A percentile compares a stretch with the other conserved stretches of the same genome.
Evolutionary conservation across 2,888 invertebrate genomes (phyloP).

Genomic region (Podotricha telesiphe): DNA sequence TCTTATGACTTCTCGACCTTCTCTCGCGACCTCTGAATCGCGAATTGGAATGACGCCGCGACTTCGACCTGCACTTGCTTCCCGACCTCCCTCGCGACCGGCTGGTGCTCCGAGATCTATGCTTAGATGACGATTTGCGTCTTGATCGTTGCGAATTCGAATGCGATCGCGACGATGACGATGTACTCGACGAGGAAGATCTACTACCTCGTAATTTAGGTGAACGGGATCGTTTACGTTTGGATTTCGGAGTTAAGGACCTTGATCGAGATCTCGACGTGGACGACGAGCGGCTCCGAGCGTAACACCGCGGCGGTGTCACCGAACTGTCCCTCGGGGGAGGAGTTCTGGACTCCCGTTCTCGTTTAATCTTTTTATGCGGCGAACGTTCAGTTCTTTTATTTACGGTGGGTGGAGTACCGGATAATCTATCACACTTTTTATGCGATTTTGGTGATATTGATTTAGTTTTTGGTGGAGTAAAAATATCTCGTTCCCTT

Average conservation of each 20-base stretch:
- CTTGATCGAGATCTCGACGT: conserved; percentile 64
- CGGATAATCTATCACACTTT: conserved; percentile 57
- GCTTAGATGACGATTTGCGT: conserved; percentile 52
- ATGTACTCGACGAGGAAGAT: conserved; percentile 52
- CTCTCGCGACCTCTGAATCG: conserved; percentile 47
- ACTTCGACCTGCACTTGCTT: conserved; percentile 47
- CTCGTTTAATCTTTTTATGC: conserved; percentile 56
- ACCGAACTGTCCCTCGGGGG: conserved; percentile 62
- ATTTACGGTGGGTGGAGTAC: conserved; percentile 59
- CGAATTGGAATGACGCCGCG: conserved; percentile 47
- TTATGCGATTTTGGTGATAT: conserved; percentile 55
- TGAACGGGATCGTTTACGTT: conserved; percentile 51
- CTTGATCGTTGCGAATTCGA: conserved; percentile 53
- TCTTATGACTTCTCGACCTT: conserved; percentile 52
- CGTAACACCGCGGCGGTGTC: conserved; percentile 74
- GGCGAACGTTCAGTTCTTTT: conserved; percentile 58
- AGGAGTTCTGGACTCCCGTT: conserved; percentile 53
- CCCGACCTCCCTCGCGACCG: conserved; percentile 57
- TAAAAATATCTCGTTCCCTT: conserved; percentile 51
- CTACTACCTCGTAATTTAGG: conserved; percentile 49
- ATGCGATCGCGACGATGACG: conserved; percentile 58
- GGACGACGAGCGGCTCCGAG: conserved; percentile 59
- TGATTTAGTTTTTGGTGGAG: conserved; percentile 54
- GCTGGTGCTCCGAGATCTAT: conserved; percentile 59
- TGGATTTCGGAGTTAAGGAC: conserved; percentile 55